These are phyloP conservation scores for Megastigmus dorsalis DNA, from an alignment of 2,888 invertebrate species.

Conservation along the genomic window DNA sequence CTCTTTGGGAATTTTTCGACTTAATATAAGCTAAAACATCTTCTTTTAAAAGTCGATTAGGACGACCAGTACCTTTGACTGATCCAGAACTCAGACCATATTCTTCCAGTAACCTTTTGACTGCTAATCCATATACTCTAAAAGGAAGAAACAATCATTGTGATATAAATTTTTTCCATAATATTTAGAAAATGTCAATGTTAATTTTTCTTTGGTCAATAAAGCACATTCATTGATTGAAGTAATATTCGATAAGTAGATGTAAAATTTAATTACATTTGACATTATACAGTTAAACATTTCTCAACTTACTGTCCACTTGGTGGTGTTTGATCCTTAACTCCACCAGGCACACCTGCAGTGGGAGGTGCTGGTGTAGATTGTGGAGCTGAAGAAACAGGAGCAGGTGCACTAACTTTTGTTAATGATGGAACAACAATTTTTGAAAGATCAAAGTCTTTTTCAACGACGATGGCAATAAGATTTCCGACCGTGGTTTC, in stretches of 20 bases:
- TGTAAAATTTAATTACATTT: too few relatives aligned
- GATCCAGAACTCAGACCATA: constrained; percentile 76
- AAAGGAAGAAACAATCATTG: neutral
- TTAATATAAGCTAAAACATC: constrained; percentile 76
- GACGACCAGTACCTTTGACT: constrained; percentile 78
- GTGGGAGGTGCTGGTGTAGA: constrained; percentile 37
- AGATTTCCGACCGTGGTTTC: constrained; percentile 75
- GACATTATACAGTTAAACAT: too few relatives aligned
- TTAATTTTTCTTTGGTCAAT: too few relatives aligned
- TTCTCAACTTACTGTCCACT: constrained; percentile 66
- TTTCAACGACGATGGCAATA: constrained; percentile 79
- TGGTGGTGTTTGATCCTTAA: constrained; percentile 55
- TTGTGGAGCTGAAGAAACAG: constrained; percentile 44
- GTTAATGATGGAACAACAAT: constrained; percentile 70
- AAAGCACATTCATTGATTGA: too few relatives aligned
- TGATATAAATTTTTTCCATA: constrained; percentile 4
- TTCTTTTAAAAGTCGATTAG: constrained; percentile 79
- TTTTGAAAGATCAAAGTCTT: constrained; percentile 79
- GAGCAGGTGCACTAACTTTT: constrained; percentile 47
- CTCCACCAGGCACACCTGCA: constrained; percentile 48
- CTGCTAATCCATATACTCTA: constrained; percentile 78
- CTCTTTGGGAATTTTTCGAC: constrained; percentile 73
- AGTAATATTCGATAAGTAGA: too few relatives aligned
- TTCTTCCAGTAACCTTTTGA: constrained; percentile 77
- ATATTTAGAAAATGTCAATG: neutral